Conservation (phyloP, 2,888 invertebrate genomes). For the Eristalis intricaria region DNA sequence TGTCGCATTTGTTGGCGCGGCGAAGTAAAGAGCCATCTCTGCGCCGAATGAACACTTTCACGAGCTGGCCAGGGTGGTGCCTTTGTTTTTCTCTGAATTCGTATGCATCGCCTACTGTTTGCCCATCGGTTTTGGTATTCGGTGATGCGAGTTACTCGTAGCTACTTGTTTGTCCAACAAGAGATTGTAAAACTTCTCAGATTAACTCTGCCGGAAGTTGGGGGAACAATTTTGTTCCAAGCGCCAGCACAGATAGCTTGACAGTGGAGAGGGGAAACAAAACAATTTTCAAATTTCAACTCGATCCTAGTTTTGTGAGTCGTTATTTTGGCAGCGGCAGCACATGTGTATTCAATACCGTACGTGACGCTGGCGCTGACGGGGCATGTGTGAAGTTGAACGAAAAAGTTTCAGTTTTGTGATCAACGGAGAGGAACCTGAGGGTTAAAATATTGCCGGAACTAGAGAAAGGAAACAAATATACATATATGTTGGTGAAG, state of each 20-base stretch:
- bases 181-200: slow-evolving; percentile 4
- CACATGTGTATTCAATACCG: too few species aligned
- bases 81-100: slow-evolving; percentile 2
- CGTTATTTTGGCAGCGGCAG: not conserved
- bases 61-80: not conserved
- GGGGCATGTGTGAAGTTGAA: too few species aligned
- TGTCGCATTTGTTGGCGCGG: slow-evolving; percentile 8
- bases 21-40: slow-evolving; percentile 16
- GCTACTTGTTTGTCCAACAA: not conserved
- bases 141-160: not conserved
- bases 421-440: too few species aligned
- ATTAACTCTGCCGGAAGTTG: slow-evolving; percentile 35
- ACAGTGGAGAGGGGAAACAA: not conserved
- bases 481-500: too few species aligned
- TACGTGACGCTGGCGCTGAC: too few species aligned
- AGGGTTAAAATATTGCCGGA: too few species aligned
- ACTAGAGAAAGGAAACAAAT: too few species aligned
- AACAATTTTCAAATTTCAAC: not conserved
- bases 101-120: slow-evolving; percentile 18
- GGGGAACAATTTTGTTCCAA: slow-evolving; percentile 18
- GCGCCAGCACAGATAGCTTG: slow-evolving; percentile 13
- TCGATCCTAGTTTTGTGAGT: not conserved
- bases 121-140: slow-evolving; percentile 10
- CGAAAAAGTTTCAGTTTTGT: too few species aligned
- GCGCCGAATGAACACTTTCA: not conserved